Conservation (phyloP, 2,888 invertebrate species). For the Dexiosoma caninum region DNA sequence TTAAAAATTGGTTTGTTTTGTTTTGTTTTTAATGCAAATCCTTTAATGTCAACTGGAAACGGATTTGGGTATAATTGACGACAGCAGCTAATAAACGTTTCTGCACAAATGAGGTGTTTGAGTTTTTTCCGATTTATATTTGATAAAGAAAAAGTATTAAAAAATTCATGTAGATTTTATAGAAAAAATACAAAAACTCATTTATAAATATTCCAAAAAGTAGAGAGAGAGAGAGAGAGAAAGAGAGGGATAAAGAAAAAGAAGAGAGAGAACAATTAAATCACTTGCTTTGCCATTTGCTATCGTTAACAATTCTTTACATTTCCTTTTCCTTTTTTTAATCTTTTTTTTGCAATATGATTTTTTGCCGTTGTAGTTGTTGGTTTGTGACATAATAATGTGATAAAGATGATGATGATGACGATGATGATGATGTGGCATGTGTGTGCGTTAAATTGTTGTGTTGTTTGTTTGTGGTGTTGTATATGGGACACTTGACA, state of each 20-base stretch:
- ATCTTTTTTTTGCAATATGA: not conserved
- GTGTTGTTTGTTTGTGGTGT: conserved; percentile 41
- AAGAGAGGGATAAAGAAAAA: too few species aligned
- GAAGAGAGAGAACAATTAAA: conserved; percentile 52
- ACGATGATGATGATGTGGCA: conserved; percentile 4
- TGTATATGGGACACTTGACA: conserved; percentile 70
- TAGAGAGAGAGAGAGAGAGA: too few species aligned
- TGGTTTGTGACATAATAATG: conserved; percentile 39
- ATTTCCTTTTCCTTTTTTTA: conserved; percentile 27
- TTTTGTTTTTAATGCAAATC: conserved; percentile 25
- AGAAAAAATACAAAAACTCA: conserved; percentile 34
- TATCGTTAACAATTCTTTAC: conserved; percentile 54
- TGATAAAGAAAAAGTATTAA: conserved; percentile 5
- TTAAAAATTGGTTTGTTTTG: conserved; percentile 19
- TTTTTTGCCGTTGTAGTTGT: not conserved
- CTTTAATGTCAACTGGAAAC: conserved; percentile 6
- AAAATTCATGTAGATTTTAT: conserved; percentile 25
- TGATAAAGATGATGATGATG: conserved; percentile 2
- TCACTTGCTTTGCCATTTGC: conserved; percentile 57
- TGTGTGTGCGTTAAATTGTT: conserved; percentile 29
- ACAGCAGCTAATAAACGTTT: conserved; percentile 62
- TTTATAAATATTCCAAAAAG: conserved; percentile 1
- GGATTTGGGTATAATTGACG: conserved; percentile 46
- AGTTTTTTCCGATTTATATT: conserved; percentile 5
- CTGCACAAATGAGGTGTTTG: not conserved